Conservation (phyloP, 2,797 vertebrate species). For the Manis javanica region DNA sequence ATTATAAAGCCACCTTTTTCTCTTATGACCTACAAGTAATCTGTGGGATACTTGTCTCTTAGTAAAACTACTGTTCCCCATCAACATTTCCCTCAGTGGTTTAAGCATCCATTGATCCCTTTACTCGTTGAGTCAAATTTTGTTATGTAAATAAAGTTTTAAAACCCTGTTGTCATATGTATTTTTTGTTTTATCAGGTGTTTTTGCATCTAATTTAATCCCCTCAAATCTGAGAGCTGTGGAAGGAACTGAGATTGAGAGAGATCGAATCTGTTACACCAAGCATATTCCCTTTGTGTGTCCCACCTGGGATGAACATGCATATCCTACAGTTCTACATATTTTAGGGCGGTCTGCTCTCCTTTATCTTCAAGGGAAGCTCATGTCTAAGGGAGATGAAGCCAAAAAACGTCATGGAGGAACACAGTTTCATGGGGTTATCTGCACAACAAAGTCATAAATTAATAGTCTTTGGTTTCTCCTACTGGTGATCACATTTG, state of each 20-base stretch:
- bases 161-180: neutral
- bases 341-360: neutral
- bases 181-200: neutral
- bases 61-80: neutral
- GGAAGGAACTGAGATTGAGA: neutral
- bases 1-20: neutral
- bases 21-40: neutral
- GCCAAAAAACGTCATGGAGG: neutral
- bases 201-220: neutral
- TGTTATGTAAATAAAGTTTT: slow-evolving; percentile 2
- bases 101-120: neutral
- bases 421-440: neutral
- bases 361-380: neutral
- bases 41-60: neutral
- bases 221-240: neutral
- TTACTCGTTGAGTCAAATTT: neutral
- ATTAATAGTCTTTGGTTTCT: slow-evolving; percentile 20
- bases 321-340: neutral
- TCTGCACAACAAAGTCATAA: slow-evolving; percentile 14
- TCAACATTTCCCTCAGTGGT: neutral
- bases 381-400: neutral
- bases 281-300: neutral
- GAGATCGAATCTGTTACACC: neutral
- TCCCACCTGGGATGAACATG: neutral
- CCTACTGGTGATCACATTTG: neutral